Evolutionary conservation across 37 sponge, comb jelly and placozoan genomes (phyloP), one percentile per base, ranked within the genome.

Genomic region (Beroe forskalii): DNA sequence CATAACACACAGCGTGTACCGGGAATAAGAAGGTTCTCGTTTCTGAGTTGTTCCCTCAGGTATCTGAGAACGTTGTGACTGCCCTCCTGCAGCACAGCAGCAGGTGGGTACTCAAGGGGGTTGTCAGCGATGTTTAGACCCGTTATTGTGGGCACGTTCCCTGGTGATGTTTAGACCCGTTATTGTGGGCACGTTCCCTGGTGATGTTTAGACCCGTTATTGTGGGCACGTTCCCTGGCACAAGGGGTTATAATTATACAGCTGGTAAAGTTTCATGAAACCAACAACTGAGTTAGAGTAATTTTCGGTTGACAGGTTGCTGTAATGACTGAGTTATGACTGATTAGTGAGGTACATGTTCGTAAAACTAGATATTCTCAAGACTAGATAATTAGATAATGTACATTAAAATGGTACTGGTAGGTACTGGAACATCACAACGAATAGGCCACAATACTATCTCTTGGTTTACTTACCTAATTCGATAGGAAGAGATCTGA

Each of bases 121-220:
- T 80, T 80, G 27, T 43, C 86, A 4, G 86, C 86, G 3, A 80
- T 80, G 55, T 80, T 80, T 48, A 80, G 55, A 38, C 86, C 86
- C 4, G 48, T 80, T 44, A 80, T 6, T 44, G 86, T 80, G 1
- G 76, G 76, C 19, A 72, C 27, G 40, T 72, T 72, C 8, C 76
- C 76, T 72, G 40, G 40, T 8, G 40, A 80, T 80, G 55, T 80
- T 80, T 48, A 80, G 55, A 38, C 86, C 86, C 4, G 48, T 80
- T 44, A 80, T 6, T 44, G 86, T 80, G 1, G 76, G 76, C 19
- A 72, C 27, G 40, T 72, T 72, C 8, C 76, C 76, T 72, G 40
- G 40, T 48, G 3, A 80, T 80, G 55, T 80, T 80, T 48, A 80
- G 55, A 38, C 86, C 86, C 4, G 48, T 80, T 44, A 80, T 6